Conservation (phyloP, 1,140 invertebrate species). For the Caenorhabditis brenneri region DNA sequence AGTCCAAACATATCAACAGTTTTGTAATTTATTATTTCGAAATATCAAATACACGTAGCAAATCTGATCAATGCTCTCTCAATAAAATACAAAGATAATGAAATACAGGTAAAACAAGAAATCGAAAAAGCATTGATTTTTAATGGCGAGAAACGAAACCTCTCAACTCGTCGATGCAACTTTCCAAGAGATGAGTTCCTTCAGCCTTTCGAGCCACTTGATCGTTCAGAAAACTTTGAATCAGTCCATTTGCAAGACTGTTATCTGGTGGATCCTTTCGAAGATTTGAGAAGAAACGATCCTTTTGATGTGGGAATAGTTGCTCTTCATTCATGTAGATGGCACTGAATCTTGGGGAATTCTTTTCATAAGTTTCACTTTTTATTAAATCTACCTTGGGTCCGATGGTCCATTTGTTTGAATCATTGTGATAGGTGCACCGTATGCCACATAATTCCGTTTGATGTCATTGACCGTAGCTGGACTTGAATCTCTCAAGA, state of each 20-base stretch:
- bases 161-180: not conserved
- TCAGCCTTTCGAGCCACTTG: not conserved
- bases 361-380: not conserved
- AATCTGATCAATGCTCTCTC: too few species aligned
- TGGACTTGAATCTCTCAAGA: not conserved
- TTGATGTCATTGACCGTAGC: not conserved
- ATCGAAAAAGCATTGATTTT: too few species aligned
- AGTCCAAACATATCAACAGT: not conserved
- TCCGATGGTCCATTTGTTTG: not conserved
- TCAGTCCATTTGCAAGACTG: not conserved
- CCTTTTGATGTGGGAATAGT: not conserved
- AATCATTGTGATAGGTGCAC: not conserved
- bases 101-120: too few species aligned
- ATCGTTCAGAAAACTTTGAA: conserved; percentile 9
- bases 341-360: not conserved
- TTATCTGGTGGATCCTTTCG: not conserved
- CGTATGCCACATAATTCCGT: not conserved
- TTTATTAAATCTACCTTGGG: not conserved
- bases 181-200: not conserved
- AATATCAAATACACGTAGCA: not conserved
- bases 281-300: not conserved
- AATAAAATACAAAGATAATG: too few species aligned
- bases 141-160: too few species aligned
- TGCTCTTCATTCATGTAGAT: not conserved
- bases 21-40: not conserved